A percentile compares a stretch with the other conserved stretches of the same genome.
phyloP scores from a whole-genome alignment of 2,888 invertebrate species.

The Acronicta alni region DNA sequence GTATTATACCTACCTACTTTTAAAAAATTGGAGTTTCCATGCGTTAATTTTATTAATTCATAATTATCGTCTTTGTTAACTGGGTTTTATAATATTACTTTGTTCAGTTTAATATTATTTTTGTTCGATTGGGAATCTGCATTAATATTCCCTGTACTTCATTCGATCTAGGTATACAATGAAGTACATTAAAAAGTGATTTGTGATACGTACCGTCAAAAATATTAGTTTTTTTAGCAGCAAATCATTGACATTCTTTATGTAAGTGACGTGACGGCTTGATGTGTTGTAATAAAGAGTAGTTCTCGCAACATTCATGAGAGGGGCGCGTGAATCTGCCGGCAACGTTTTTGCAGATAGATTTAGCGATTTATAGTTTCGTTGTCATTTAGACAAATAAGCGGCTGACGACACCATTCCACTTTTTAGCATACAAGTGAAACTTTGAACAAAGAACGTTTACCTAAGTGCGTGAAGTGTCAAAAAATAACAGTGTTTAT shows the following conservation, averaged over 20 bases:
- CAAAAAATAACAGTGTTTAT: conserved; percentile 23
- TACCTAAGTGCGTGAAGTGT: not conserved
- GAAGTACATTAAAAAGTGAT: not conserved
- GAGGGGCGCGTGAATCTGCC: conserved; percentile 60
- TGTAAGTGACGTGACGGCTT: conserved; percentile 67
- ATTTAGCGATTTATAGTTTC: conserved; percentile 53
- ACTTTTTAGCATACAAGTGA: not conserved
- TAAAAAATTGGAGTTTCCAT: conserved; percentile 9
- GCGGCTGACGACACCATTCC: conserved; percentile 2
- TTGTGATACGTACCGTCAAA: not conserved
- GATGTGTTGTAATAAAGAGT: conserved; percentile 67
- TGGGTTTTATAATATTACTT: not conserved
- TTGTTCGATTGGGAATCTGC: not conserved
- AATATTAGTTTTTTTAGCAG: conserved; percentile 27
- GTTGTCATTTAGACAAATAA: conserved; percentile 40
- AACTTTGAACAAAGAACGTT: not conserved
- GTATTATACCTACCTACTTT: conserved; percentile 26
- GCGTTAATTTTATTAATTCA: conserved; percentile 9
- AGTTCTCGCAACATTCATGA: conserved; percentile 62
- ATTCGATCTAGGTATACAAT: not conserved
- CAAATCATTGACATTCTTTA: conserved; percentile 69
- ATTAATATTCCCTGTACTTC: not conserved
- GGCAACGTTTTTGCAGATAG: conserved; percentile 58
- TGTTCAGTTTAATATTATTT: not conserved
- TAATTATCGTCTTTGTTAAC: not conserved